A percentile compares a stretch with the other conserved stretches of the same genome.
Conservation (phyloP, 2,888 invertebrate species). For the Drosophila kuntzei region DNA sequence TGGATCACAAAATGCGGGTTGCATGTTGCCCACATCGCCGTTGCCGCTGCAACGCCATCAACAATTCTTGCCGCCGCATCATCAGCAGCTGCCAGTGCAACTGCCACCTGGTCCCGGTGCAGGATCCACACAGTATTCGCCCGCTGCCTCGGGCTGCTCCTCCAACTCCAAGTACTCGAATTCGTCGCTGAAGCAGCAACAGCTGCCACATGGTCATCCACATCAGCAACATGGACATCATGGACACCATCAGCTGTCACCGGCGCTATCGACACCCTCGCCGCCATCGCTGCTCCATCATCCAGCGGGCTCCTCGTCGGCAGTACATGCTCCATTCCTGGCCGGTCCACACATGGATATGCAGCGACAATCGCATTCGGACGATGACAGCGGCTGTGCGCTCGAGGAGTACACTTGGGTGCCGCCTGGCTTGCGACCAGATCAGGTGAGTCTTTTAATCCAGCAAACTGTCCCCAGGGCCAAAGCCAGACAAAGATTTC, state of each 20-base stretch:
- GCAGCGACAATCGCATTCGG: slow-evolving; percentile 95
- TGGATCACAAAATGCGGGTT: slow-evolving; percentile 70
- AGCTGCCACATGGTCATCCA: slow-evolving; percentile 46
- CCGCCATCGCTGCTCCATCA: slow-evolving; percentile 84
- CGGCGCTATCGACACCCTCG: slow-evolving; percentile 85
- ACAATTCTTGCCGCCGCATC: slow-evolving; percentile 78
- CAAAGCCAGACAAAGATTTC: slow-evolving; percentile 26
- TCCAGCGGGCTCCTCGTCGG: slow-evolving; percentile 59
- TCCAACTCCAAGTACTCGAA: slow-evolving; percentile 80
- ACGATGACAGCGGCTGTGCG: slow-evolving; percentile 99
- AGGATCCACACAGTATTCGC: slow-evolving; percentile 79
- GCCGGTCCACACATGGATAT: slow-evolving; percentile 88
- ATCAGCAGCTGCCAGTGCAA: slow-evolving; percentile 71
- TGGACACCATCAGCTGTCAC: slow-evolving; percentile 79
- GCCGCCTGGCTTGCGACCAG: slow-evolving; percentile 97
- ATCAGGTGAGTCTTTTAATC: slow-evolving; percentile 90
- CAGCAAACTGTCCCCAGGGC: slow-evolving; percentile 4
- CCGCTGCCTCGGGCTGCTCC: slow-evolving; percentile 76
- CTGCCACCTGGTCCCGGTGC: slow-evolving; percentile 65
- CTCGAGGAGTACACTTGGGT: slow-evolving; percentile 99
- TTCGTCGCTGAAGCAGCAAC: slow-evolving; percentile 66
- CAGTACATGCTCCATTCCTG: slow-evolving; percentile 83
- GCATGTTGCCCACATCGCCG: slow-evolving; percentile 83
- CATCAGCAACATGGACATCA: slow-evolving; percentile 32
- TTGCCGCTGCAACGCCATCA: slow-evolving; percentile 83